Evolutionary conservation across 2,888 invertebrate species (phyloP).

Genomic region (Balanococcus diminutus): DNA sequence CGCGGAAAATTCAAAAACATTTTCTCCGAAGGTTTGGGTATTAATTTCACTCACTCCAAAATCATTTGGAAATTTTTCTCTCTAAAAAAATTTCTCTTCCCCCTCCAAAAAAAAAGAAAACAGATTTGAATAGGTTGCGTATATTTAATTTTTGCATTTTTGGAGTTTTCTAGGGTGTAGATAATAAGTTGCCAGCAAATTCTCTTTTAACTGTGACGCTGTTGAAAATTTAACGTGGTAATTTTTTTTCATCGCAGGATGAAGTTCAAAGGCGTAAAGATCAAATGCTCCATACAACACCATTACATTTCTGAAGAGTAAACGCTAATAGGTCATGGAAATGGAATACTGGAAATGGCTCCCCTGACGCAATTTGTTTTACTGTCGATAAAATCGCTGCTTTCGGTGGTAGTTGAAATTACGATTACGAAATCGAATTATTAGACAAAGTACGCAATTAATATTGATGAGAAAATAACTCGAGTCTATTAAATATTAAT

Average conservation of each 20-base stretch:
- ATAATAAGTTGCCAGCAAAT: too few relatives aligned
- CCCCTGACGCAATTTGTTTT: conserved; percentile 95
- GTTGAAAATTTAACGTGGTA: too few relatives aligned
- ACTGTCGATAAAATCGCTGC: conserved; percentile 89
- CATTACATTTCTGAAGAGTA: conserved; percentile 86
- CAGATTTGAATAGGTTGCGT: too few relatives aligned
- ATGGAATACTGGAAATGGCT: conserved; percentile 97
- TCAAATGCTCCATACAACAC: conserved; percentile 82
- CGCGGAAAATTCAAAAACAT: too few relatives aligned
- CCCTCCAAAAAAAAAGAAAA: too few relatives aligned
- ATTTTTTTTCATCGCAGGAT: conserved; percentile 63
- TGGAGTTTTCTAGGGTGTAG: too few relatives aligned
- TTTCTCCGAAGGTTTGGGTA: too few relatives aligned
- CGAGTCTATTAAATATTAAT: not conserved
- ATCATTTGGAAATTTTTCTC: too few relatives aligned
- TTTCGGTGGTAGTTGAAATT: conserved; percentile 86
- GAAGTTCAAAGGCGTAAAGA: conserved; percentile 77
- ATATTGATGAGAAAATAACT: not conserved
- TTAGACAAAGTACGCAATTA: conserved; percentile 76
- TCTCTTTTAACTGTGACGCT: too few relatives aligned
- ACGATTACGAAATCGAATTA: conserved; percentile 89
- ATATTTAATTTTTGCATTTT: too few relatives aligned
- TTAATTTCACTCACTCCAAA: too few relatives aligned
- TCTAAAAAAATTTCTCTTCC: too few relatives aligned
- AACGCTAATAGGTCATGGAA: conserved; percentile 87